Base-by-base conservation (phyloP, 30 jellyfish, hydroid and myxozoan species). In the Haliclystus octoradiatus region DNA sequence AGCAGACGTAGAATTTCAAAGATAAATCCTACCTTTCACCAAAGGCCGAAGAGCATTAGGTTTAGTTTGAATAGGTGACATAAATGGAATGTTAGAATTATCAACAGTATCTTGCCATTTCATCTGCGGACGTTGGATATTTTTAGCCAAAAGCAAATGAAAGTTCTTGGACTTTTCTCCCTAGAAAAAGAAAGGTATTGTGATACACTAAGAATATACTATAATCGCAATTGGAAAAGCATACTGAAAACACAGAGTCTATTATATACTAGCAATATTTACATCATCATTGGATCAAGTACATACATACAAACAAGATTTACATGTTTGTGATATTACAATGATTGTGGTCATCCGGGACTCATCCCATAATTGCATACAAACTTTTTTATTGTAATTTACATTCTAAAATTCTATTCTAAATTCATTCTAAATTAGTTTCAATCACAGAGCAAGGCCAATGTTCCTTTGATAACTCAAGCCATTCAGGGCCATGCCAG, bases 81-180 rank as follows among this genome's bases (percentile, higher is more conserved):
- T 65, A 63, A 88, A 88, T 22, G 97, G 97, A 0, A 81, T 82
- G 63, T 88, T 88, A 71, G 87, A 71, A 71, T 88, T 88, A 57
- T 88, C 97, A 52, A 88, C 79, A 49, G 70, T 88, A 14, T 57
- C 78, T 33, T 64, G 74, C 94, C 94, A 88, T 70, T 80, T 88
- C 74, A 88, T 62, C 49, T 88, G 97, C 1, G 97, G 97, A 28
- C 97, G 34, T 33, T 88, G 93, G 35, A 88, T 88, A 40, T 88
- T 88, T 26, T 88, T 83, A 0, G 97, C 97, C 24, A 88, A 49
- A 23, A 88, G 66, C 72, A 88, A 62, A 62, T 88, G 79, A 62
- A 70, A 88, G 60, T 82, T 67, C 28, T 62, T 73, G 77, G 79
- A 65, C 9, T 32, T 31, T 1, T 76, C 88, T 40, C 70, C 40